Evolutionary conservation across 2,888 invertebrate species (phyloP).

Genomic region (Diplolepis rosae): DNA sequence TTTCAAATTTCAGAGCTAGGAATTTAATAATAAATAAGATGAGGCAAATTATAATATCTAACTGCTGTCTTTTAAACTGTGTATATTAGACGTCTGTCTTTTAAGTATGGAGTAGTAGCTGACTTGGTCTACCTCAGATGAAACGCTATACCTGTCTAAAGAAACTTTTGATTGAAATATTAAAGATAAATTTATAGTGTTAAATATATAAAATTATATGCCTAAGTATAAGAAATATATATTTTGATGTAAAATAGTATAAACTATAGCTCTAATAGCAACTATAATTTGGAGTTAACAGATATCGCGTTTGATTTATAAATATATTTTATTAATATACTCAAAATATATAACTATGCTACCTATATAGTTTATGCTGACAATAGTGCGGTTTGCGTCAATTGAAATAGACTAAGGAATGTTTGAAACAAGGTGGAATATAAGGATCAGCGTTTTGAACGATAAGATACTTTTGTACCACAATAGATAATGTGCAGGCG

Average conservation of each 20-base stretch:
- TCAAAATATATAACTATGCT: slow-evolving; percentile 47
- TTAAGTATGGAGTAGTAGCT: slow-evolving; percentile 55
- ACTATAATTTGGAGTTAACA: slow-evolving; percentile 41
- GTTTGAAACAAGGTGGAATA: slow-evolving; percentile 8
- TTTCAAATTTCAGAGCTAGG: too few relatives aligned
- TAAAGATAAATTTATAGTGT: slow-evolving; percentile 54
- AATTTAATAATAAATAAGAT: too few relatives aligned
- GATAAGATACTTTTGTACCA: not conserved
- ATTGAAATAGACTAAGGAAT: slow-evolving; percentile 51
- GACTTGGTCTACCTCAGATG: slow-evolving; percentile 68
- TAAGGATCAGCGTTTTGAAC: not conserved
- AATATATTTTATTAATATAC: slow-evolving; percentile 62
- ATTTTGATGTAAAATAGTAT: slow-evolving; percentile 50
- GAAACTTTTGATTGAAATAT: slow-evolving; percentile 53
- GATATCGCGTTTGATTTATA: slow-evolving; percentile 54
- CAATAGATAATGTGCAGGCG: slow-evolving; percentile 12
- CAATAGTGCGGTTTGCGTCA: slow-evolving; percentile 51
- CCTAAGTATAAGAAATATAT: slow-evolving; percentile 42
- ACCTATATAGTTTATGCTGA: slow-evolving; percentile 50
- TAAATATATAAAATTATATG: slow-evolving; percentile 36
- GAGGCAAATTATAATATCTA: too few relatives aligned
- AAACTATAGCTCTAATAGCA: slow-evolving; percentile 55
- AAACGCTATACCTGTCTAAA: slow-evolving; percentile 66
- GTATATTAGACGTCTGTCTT: slow-evolving; percentile 38
- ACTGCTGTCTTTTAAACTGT: too few relatives aligned